These are phyloP conservation scores for Sebastolobus alascanus DNA, from an alignment of 2,797 vertebrate genomes.

Conservation along the genomic window DNA sequence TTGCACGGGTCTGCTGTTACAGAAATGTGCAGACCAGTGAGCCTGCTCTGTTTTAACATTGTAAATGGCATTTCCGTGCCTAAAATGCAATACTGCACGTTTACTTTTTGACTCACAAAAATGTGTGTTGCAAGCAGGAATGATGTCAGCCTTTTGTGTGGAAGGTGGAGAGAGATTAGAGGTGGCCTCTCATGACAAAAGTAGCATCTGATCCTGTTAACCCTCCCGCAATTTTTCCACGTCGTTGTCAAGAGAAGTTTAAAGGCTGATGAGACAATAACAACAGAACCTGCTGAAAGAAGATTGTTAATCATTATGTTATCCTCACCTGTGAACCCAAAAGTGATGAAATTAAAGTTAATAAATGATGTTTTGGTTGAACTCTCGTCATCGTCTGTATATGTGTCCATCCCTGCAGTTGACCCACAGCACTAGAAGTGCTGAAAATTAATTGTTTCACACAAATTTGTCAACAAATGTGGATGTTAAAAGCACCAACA, in stretches of 20 bases:
- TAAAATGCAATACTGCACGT: conserved; percentile 29
- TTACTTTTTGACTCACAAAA: conserved; percentile 36
- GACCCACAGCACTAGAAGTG: not conserved
- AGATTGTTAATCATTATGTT: conserved; percentile 19
- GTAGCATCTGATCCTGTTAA: conserved; percentile 39
- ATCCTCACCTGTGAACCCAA: conserved; percentile 29
- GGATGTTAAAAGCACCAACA: not conserved
- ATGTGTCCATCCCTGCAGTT: not conserved
- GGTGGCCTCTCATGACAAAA: conserved; percentile 44
- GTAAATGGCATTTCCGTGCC: not conserved
- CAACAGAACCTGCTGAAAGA: conserved; percentile 1
- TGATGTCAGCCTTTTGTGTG: conserved; percentile 43
- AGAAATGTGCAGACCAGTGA: conserved; percentile 17
- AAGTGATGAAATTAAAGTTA: conserved; percentile 5
- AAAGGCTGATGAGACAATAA: conserved; percentile 43
- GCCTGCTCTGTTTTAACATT: not conserved
- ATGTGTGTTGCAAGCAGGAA: conserved; percentile 45
- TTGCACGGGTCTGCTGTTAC: not conserved
- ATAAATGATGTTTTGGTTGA: conserved; percentile 17
- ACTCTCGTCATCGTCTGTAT: not conserved
- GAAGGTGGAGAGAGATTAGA: conserved; percentile 43
- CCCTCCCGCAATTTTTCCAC: conserved; percentile 21
- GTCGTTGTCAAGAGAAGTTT: conserved; percentile 8
- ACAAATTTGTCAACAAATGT: conserved; percentile 8
- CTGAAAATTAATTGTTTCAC: not conserved